Base-by-base conservation (phyloP, 2,888 invertebrate genomes). In the Sesia bembeciformis region DNA sequence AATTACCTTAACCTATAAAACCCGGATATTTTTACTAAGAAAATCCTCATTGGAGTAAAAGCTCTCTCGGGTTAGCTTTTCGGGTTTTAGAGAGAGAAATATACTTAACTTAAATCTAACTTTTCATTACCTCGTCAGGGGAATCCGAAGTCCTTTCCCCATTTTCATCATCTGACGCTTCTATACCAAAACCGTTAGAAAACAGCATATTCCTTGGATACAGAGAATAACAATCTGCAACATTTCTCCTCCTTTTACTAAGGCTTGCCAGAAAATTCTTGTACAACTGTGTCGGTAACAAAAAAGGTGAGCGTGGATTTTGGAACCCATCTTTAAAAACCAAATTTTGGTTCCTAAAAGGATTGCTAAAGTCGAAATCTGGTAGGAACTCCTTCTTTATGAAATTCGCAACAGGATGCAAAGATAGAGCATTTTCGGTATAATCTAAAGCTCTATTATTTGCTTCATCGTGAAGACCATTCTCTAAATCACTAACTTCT, bases 221-320 rank as follows among this genome's bases (percentile, higher is more conserved):
- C 42, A 90, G 60, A 0, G 88, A 84, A 57, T 89, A 90, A 58
- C 89, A 89, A 51, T 90, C 90, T 1, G 86, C 77, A 40, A 89
- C 72, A 67, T 86, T 86, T 39, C 88, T 66, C 57, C 89, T 79
- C 56, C 90, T 82, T 61, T 90, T 90, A 0, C 85, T 85, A 59
- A 90, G 79, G 72, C 91, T 95, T 6, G 95, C 95, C 70, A 95
- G 81, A 59, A 95, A 91, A 67, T 93, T 95, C 80, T 95, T 95
- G 74, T 95, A 95, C 65, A 95, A 88, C 71, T 95, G 95, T 55
- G 94, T 93, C 5, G 95, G 95, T 59, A 95, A 84, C 53, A 95
- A 78, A 67, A 94, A 94, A 8, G 91, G 90, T 0, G 90, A 81
- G 53, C 81, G 67, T 1, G 70, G 58, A 57, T 74, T 81, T 54